Evolutionary conservation across 2,113 vertebrate species (phyloP).

Genomic region (Boleophthalmus pectinirostris): DNA sequence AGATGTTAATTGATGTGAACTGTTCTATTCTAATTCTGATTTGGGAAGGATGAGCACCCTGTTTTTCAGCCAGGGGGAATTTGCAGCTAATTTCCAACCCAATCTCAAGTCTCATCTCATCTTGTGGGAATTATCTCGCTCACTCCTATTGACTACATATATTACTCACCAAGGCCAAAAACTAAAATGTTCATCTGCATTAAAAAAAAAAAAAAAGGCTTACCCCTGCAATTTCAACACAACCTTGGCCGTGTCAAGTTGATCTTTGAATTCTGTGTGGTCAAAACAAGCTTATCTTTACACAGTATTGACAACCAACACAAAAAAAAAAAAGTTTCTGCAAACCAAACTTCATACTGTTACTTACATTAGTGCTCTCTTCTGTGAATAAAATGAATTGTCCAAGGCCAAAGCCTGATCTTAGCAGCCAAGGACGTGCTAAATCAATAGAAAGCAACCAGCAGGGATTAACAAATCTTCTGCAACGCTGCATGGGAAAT

Average conservation of each 20-base stretch:
- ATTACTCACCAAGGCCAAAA: not conserved
- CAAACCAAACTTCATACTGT: not conserved
- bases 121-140: too few relatives aligned
- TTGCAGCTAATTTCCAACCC: too few relatives aligned
- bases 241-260: not conserved
- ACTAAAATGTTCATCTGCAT: not conserved
- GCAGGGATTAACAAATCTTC: constrained; percentile 25
- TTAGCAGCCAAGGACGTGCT: constrained; percentile 27
- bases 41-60: too few relatives aligned
- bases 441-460: constrained; percentile 34
- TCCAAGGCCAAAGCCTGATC: constrained; percentile 12
- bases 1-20: too few relatives aligned
- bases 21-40: too few relatives aligned
- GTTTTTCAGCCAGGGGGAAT: too few relatives aligned
- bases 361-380: constrained; percentile 6
- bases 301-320: not conserved
- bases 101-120: too few relatives aligned
- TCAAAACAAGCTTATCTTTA: not conserved
- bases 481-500: constrained; percentile 38
- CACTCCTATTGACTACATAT: too few relatives aligned
- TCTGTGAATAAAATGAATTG: constrained; percentile 21
- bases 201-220: not conserved
- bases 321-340: not conserved
- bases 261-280: not conserved
- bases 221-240: not conserved